Evolutionary conservation across 2,113 vertebrate genomes (phyloP).

Genomic region (Athene noctua): DNA sequence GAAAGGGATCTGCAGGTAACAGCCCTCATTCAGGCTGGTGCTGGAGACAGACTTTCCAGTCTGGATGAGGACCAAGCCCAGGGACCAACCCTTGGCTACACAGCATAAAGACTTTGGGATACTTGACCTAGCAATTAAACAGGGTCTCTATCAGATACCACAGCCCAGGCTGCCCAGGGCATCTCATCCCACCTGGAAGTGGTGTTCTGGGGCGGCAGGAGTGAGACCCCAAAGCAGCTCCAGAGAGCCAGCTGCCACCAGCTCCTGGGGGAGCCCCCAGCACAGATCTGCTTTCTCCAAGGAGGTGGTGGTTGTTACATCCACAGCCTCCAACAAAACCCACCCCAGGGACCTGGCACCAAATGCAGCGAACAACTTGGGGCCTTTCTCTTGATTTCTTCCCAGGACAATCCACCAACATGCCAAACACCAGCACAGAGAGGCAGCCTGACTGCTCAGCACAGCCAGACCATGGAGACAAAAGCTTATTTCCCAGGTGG

Average conservation of each 20-base stretch:
- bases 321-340: not conserved
- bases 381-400: not conserved
- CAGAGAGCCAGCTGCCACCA: not conserved
- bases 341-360: rapidly evolving
- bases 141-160: not conserved
- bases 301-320: not conserved
- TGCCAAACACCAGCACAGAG: not conserved
- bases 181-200: not conserved
- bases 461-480: not conserved
- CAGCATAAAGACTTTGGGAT: not conserved
- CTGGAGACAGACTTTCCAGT: not conserved
- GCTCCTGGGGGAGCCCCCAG: rapidly evolving
- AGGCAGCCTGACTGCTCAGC: not conserved
- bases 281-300: not conserved
- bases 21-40: not conserved
- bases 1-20: not conserved
- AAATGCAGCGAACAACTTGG: not conserved
- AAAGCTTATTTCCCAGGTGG: not conserved
- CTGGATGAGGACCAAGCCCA: not conserved
- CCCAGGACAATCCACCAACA: not conserved
- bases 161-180: not conserved
- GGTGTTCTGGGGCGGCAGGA: not conserved
- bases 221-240: not conserved
- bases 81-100: not conserved
- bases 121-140: not conserved